phyloP scores from a whole-genome alignment of 2,888 invertebrate species.

The Drosophila histrio region DNA sequence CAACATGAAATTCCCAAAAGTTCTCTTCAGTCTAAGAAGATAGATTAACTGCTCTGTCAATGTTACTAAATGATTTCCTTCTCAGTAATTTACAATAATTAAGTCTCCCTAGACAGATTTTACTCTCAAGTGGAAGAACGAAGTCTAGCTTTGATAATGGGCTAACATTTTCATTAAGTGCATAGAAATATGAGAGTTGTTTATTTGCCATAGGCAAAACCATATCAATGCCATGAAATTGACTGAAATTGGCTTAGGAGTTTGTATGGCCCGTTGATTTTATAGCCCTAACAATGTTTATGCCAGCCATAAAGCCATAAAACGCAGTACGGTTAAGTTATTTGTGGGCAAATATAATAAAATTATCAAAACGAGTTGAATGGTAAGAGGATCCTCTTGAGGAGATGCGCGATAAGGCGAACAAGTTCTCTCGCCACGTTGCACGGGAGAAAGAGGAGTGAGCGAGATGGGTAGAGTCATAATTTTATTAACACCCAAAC shows the following conservation, averaged over 20 bases:
- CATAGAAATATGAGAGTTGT: conserved; percentile 37
- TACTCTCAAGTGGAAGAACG: not conserved
- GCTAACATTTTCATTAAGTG: conserved; percentile 42
- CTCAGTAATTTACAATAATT: not conserved
- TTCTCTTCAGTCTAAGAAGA: no score
- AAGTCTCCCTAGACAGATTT: not conserved
- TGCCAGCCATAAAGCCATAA: conserved; percentile 52
- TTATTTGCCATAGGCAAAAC: conserved; percentile 22
- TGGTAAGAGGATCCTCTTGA: conserved; percentile 64
- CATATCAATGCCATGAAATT: conserved; percentile 47
- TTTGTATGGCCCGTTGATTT: not conserved
- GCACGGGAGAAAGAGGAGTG: conserved; percentile 17
- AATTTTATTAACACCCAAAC: conserved; percentile 74
- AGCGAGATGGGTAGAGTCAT: conserved; percentile 46
- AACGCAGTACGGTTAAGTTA: conserved; percentile 59
- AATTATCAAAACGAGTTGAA: conserved; percentile 68
- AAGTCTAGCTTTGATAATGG: conserved; percentile 10
- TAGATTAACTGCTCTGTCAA: no score
- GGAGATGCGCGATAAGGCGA: conserved; percentile 48
- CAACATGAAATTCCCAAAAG: no score
- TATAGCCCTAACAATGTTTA: conserved; percentile 47
- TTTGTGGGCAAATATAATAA: conserved; percentile 73
- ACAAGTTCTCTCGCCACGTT: conserved; percentile 39
- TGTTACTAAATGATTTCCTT: no score
- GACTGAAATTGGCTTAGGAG: conserved; percentile 42